These are phyloP conservation scores for Lophius piscatorius DNA, from an alignment of 2,113 vertebrate species.

Conservation along the genomic window DNA sequence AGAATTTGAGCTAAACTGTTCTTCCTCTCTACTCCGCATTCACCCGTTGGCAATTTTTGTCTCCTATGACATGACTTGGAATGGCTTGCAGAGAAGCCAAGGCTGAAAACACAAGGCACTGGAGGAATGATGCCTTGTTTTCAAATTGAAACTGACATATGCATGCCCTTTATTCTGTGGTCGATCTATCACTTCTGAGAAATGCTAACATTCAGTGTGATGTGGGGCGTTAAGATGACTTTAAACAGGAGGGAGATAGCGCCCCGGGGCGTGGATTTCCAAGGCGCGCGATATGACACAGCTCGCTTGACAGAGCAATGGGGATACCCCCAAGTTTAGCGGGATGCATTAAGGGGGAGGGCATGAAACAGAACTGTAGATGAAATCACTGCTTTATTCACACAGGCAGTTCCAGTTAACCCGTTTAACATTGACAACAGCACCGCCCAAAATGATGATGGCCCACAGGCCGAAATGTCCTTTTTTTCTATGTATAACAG, in stretches of 20 bases:
- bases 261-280: slow-evolving; percentile 50
- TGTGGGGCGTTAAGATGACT: slow-evolving; percentile 74
- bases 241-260: slow-evolving; percentile 53
- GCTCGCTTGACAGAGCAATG: slow-evolving; percentile 65
- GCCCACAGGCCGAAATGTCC: slow-evolving; percentile 29
- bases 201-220: slow-evolving; percentile 73
- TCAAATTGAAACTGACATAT: slow-evolving; percentile 72
- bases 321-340: slow-evolving; percentile 60
- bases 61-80: slow-evolving; percentile 32
- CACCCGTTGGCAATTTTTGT: slow-evolving; percentile 51
- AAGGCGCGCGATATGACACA: slow-evolving; percentile 65
- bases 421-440: slow-evolving; percentile 63
- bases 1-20: slow-evolving; percentile 43
- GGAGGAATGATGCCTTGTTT: slow-evolving; percentile 62
- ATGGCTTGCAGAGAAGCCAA: slow-evolving; percentile 21
- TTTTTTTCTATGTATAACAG: slow-evolving; percentile 4
- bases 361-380: slow-evolving; percentile 68
- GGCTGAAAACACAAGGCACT: slow-evolving; percentile 43
- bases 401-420: slow-evolving; percentile 65
- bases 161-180: slow-evolving; percentile 65
- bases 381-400: slow-evolving; percentile 63
- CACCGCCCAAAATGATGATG: slow-evolving; percentile 44
- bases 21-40: slow-evolving; percentile 35
- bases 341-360: slow-evolving; percentile 57
- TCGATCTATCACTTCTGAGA: slow-evolving; percentile 71